Base-by-base conservation (phyloP, 2,888 invertebrate species). In the Agrochola circellaris region DNA sequence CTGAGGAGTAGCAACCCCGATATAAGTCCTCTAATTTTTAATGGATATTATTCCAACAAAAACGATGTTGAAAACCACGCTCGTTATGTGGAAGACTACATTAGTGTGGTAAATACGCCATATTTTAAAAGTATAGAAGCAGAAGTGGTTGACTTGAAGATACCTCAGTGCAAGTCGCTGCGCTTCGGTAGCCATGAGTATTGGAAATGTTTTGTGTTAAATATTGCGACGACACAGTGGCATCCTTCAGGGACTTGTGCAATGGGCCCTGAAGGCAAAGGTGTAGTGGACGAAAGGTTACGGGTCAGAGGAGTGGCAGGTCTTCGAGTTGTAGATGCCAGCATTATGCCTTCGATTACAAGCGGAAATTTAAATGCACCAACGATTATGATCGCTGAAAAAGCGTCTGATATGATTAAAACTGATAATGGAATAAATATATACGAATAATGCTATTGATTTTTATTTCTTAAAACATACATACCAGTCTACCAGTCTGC, bases 331-430 rank as follows among this genome's bases (percentile, higher is more conserved):
- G 97, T 97, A 15, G 98, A 98, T 83, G 97, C 97, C 0, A 97
- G 97, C 79, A 94, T 98, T 48, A 97, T 98, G 97, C 98, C 97
- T 0, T 92, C 93, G 26, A 97, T 97, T 1, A 93, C 95, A 0
- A 97, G 97, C 7, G 97, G 97, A 0, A 97, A 97, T 87, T 97
- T 97, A 1, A 97, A 97, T 83, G 97, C 97, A 0, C 97, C 97
- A 0, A 94, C 95, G 0, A 96, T 97, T 8, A 97, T 97, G 97
- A 97, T 97, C 15, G 97, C 95, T 0, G 97, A 97, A 89, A 97
- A 97, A 88, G 97, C 97, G 0, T 93, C 97, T 1, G 97, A 97
- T 89, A 92, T 97, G 93, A 97, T 97, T 42, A 97, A 97, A 87
- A 13, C 51, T 66, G 93, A 93, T 71, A 70, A 92, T 75, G 75